phyloP scores from a whole-genome alignment of 2,113 vertebrate genomes.

The Protobothrops flavoviridis region DNA sequence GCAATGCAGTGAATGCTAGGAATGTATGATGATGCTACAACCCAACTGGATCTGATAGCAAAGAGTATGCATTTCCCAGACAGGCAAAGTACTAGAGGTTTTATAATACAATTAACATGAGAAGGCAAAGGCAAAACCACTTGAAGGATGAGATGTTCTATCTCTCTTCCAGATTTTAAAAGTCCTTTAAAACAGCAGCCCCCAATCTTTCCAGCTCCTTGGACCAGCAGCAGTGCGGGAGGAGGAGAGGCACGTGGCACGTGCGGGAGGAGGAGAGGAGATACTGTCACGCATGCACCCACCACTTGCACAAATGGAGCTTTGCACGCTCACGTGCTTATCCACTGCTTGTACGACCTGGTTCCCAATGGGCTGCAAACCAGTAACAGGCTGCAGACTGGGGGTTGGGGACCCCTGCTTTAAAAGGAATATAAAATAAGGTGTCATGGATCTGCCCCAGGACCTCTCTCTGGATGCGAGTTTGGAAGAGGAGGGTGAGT shows the following conservation, averaged over 20 bases:
- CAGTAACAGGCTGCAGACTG: background rate
- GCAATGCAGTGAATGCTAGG: slow-evolving; percentile 30
- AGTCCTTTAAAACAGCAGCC: background rate
- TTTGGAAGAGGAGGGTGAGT: background rate
- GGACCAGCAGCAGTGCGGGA: background rate
- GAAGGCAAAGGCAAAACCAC: background rate
- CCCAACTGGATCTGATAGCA: slow-evolving; percentile 22
- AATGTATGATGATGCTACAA: background rate
- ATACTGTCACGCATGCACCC: background rate
- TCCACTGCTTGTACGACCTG: background rate
- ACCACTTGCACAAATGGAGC: background rate
- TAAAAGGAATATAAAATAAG: background rate
- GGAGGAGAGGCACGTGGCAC: background rate
- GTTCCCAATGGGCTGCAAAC: background rate
- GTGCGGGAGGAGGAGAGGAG: background rate
- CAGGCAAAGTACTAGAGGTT: slow-evolving; percentile 35
- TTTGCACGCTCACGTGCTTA: background rate
- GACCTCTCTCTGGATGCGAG: background rate
- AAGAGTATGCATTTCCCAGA: slow-evolving; percentile 15
- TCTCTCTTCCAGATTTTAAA: background rate
- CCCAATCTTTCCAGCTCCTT: background rate
- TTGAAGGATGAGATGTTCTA: background rate
- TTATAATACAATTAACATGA: slow-evolving; percentile 13
- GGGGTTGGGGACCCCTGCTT: background rate
- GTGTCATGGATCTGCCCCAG: background rate